Evolutionary conservation across 2,888 invertebrate species (phyloP).

Genomic region (Callinectes sapidus): DNA sequence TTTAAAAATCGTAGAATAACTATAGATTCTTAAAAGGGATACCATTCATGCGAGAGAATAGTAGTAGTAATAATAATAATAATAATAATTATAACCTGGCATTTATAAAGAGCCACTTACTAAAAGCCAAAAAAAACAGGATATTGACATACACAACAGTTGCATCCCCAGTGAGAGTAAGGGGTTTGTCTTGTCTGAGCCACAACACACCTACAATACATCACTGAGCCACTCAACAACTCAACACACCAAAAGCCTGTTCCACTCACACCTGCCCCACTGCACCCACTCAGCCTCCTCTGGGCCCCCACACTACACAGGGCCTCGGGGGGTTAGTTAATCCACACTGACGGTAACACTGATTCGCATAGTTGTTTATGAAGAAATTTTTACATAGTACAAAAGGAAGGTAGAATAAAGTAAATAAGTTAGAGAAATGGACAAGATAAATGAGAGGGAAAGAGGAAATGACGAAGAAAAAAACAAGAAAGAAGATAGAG

Average conservation of each 20-base stretch:
- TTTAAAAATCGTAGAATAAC: not conserved
- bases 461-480: not conserved
- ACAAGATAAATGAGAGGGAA: not conserved
- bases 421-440: not conserved
- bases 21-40: not conserved
- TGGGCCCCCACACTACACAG: not conserved
- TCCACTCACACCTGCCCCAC: not conserved
- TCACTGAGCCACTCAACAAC: not conserved
- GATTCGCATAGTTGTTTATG: not conserved
- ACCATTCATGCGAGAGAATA: not conserved
- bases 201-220: not conserved
- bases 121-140: not conserved
- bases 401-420: not conserved
- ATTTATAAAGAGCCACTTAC: not conserved
- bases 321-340: not conserved
- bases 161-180: not conserved
- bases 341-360: not conserved
- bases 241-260: slow-evolving; percentile 36
- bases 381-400: not conserved
- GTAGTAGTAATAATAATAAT: not conserved
- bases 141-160: not conserved
- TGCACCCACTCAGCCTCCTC: not conserved
- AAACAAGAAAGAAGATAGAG: not conserved
- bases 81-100: slow-evolving; percentile 10
- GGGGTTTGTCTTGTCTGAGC: not conserved